A percentile compares a stretch with the other conserved stretches of the same genome.
These are phyloP conservation scores for Sebastes steindachneri DNA, from an alignment of 2,797 vertebrate species.

Conservation along the genomic window DNA sequence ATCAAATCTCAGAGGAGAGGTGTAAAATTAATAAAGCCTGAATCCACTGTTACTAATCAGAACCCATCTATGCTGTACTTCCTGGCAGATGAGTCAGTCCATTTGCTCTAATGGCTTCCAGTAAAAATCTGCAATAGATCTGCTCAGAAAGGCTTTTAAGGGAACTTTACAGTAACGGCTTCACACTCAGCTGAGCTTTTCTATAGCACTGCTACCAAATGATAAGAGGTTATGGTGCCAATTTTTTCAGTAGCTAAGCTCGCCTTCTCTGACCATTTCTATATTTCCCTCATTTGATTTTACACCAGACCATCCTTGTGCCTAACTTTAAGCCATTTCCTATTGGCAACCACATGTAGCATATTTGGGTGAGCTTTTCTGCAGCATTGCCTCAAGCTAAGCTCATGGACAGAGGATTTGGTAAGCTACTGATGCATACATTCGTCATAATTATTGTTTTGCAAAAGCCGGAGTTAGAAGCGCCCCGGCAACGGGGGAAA, in stretches of 20 bases:
- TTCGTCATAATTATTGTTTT: conserved; percentile 77
- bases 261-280: not conserved
- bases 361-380: conserved; percentile 57
- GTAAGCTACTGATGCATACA: conserved; percentile 63
- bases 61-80: not conserved
- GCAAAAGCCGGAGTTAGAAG: conserved; percentile 62
- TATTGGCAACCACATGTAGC: conserved; percentile 42
- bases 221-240: not conserved
- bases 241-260: not conserved
- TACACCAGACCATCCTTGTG: conserved; percentile 2
- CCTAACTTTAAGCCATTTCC: conserved; percentile 37
- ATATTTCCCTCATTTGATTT: conserved; percentile 15
- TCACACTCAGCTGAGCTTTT: conserved; percentile 3
- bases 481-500: conserved; percentile 54
- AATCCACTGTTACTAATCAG: not conserved
- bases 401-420: conserved; percentile 62
- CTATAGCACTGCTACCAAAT: not conserved
- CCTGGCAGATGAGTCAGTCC: conserved; percentile 15
- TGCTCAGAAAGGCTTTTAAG: conserved; percentile 12
- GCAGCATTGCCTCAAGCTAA: conserved; percentile 53
- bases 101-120: conserved; percentile 12
- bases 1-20: not conserved
- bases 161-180: not conserved
- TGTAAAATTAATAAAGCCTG: not conserved
- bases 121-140: conserved; percentile 10